A percentile compares a stretch with the other conserved stretches of the same genome.
Conservation (phyloP, 53 echinoderm and acorn worm genomes). For the Holothuria scabra region DNA sequence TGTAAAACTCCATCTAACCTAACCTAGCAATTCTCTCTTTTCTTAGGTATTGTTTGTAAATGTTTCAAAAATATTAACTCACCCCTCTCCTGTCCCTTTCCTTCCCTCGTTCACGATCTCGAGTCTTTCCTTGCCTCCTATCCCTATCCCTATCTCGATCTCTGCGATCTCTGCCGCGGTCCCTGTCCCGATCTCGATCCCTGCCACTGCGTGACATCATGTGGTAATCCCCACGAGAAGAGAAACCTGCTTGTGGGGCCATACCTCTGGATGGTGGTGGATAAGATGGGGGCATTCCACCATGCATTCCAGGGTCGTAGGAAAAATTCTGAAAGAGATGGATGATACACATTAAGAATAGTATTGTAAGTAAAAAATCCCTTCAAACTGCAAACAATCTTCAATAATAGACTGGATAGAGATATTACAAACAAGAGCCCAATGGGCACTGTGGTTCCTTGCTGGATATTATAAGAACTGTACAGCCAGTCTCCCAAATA, state of each 20-base stretch:
- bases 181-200: slow-evolving; percentile 71
- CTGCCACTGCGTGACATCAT: slow-evolving; percentile 47
- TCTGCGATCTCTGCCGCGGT: slow-evolving; percentile 67
- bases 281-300: slow-evolving; percentile 53
- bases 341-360: too few species aligned
- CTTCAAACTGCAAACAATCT: too few species aligned
- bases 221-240: slow-evolving; percentile 65
- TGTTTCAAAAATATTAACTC: slow-evolving; percentile 34
- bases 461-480: too few species aligned
- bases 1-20: too few species aligned
- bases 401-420: too few species aligned
- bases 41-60: neutral
- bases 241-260: slow-evolving; percentile 67
- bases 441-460: too few species aligned
- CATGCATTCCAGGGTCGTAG: slow-evolving; percentile 56
- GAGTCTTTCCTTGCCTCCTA: slow-evolving; percentile 52
- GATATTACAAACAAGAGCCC: too few species aligned
- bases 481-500: too few species aligned
- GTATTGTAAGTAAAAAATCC: too few species aligned
- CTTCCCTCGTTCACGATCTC: slow-evolving; percentile 57
- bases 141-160: slow-evolving; percentile 60
- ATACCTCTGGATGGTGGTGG: slow-evolving; percentile 62
- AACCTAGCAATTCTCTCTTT: neutral
- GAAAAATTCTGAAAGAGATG: slow-evolving; percentile 44
- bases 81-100: slow-evolving; percentile 60